Evolutionary conservation across 2,888 invertebrate species (phyloP), one percentile per base, ranked within the genome.

Genomic region (Anarsia innoxiella): DNA sequence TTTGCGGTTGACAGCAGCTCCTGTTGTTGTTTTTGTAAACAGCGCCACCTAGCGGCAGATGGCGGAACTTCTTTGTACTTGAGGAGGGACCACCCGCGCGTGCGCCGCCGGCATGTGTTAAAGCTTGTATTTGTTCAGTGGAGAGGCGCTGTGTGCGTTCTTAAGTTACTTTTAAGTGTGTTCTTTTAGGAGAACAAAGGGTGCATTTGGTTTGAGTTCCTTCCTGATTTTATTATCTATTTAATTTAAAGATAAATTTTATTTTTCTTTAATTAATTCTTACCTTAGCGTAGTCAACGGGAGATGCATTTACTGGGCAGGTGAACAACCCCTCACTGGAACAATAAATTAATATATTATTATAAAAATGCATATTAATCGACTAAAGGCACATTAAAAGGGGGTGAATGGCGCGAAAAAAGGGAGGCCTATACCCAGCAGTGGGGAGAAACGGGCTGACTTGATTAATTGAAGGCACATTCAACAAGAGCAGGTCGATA

Each of bases 261-360:
- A 19, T 19, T 19, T 19, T 19, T 19, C 19, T 19, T 19, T n/a
- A n/a, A n/a, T n/a, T n/a, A n/a, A 12, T 27, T 23, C 73, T 77
- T 77, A 88, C 89, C 87, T 88, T 88, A 1, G 88, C 88, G 86
- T 88, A 88, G 58, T 88, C 88, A 25, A 88, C 76, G 0, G 88
- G 88, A 10, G 88, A 86, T 33, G 86, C 86, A 56, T 82, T 87
- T 48, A 88, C 88, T n/a, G 88, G 88, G 60, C 88, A 88, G 27
- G 88, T 88, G 68, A 88, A 88, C 48, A 89, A 71, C 25, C 88
- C 88, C 74, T 89, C 89, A 58, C 89, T 89, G 86, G 37, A 88
- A 88, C 71, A 80, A 76, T 66, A 43, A 48, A 52, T 43, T 42
- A 37, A 11, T n/a, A n/a, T n/a, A n/a, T n/a, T n/a, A n/a, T n/a